phyloP scores from a whole-genome alignment of 2,113 vertebrate genomes.

The Triplophysa siluroides region DNA sequence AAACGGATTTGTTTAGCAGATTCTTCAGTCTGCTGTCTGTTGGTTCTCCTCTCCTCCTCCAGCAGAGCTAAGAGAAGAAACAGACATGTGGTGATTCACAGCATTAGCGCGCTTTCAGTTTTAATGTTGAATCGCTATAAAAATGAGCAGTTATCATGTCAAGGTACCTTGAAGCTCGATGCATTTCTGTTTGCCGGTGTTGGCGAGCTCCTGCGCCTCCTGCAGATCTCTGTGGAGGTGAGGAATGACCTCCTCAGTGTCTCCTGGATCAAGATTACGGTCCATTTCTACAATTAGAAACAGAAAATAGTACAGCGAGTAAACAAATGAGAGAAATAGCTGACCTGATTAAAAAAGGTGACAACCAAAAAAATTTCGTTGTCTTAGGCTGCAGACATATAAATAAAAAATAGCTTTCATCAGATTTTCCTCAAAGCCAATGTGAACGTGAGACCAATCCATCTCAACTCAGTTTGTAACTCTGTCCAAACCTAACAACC shows the following conservation, averaged over 20 bases:
- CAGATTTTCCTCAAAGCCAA: neutral
- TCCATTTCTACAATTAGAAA: conserved; percentile 74
- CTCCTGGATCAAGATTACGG: conserved; percentile 82
- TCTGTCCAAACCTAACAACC: neutral
- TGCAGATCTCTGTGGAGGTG: conserved; percentile 90
- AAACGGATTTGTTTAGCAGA: conserved; percentile 93
- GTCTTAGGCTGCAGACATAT: neutral
- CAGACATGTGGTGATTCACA: conserved; percentile 35
- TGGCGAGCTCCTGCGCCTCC: conserved; percentile 95
- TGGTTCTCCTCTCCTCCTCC: conserved; percentile 91
- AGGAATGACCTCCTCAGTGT: conserved; percentile 91
- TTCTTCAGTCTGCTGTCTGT: conserved; percentile 86
- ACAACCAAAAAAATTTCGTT: neutral
- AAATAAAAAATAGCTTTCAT: neutral
- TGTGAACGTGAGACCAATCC: neutral
- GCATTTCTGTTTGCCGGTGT: conserved; percentile 93
- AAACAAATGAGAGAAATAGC: neutral
- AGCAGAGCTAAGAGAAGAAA: conserved; percentile 81
- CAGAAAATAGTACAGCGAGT: neutral
- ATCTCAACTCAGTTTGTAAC: neutral
- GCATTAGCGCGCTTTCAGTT: neutral
- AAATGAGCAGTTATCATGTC: neutral
- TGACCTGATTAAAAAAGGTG: too few relatives aligned
- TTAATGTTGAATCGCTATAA: neutral
- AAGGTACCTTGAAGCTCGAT: conserved; percentile 92